phyloP scores from a whole-genome alignment of 2,113 vertebrate genomes.

The Rhinoderma darwinii region DNA sequence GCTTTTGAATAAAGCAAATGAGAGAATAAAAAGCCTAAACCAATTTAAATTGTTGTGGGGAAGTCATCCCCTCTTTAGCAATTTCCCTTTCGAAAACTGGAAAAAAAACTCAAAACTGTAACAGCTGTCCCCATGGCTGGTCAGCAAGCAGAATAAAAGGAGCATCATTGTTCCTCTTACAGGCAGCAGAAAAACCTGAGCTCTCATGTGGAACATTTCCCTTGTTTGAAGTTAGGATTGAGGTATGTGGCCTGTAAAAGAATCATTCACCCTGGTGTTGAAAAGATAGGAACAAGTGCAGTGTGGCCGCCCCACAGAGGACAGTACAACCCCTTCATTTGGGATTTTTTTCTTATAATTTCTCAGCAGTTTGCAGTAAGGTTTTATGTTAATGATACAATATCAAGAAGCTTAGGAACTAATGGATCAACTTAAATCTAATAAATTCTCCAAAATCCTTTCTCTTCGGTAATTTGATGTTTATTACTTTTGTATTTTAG shows the following conservation, averaged over 20 bases:
- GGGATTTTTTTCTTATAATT: not conserved
- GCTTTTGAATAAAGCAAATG: constrained; percentile 60
- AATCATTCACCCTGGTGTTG: constrained; percentile 51
- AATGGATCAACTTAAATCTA: not conserved
- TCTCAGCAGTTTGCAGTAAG: not conserved
- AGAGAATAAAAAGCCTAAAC: constrained; percentile 57
- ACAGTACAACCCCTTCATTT: constrained; percentile 15
- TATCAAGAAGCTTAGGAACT: not conserved
- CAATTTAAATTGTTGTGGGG: constrained; percentile 61
- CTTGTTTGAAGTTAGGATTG: constrained; percentile 58
- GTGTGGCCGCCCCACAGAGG: not conserved
- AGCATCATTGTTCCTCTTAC: constrained; percentile 57
- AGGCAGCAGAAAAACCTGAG: constrained; percentile 54
- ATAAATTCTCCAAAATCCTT: not conserved
- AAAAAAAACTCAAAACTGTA: constrained; percentile 36
- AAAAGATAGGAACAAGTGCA: constrained; percentile 31
- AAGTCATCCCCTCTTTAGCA: constrained; percentile 56
- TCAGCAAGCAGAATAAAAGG: constrained; percentile 55
- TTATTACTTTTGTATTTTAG: constrained; percentile 66
- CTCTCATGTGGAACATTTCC: constrained; percentile 60
- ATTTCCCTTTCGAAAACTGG: constrained; percentile 52
- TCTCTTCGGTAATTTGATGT: too few species aligned
- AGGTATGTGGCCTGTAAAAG: constrained; percentile 57
- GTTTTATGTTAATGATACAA: not conserved
- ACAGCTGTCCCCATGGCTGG: constrained; percentile 54